Conservation (phyloP, 2,888 invertebrate genomes). For the Serrognathus titanus region DNA sequence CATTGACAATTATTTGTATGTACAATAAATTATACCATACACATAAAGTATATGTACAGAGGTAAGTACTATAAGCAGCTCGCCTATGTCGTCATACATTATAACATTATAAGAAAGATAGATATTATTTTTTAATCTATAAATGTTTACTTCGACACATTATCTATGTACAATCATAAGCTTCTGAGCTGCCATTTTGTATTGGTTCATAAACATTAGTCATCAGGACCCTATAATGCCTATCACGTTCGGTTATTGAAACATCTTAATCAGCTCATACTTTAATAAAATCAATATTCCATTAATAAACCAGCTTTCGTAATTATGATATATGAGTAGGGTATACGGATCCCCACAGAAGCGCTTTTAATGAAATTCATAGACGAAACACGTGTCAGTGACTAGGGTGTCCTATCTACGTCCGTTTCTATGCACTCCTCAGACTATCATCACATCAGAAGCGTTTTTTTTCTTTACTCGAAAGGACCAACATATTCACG, state of each 20-base stretch:
- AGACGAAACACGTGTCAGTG: conserved; percentile 4
- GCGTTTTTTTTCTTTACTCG: background rate
- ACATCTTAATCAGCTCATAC: conserved; percentile 13
- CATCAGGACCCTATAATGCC: too few relatives aligned
- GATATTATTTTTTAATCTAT: too few relatives aligned
- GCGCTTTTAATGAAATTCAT: conserved; percentile 7
- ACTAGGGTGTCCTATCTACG: background rate
- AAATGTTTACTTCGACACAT: too few relatives aligned
- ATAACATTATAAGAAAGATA: too few relatives aligned
- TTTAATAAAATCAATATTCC: conserved; percentile 28
- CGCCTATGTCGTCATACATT: too few relatives aligned
- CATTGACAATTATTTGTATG: too few relatives aligned
- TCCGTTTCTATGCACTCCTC: background rate
- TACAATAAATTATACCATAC: too few relatives aligned
- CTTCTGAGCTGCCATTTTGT: too few relatives aligned
- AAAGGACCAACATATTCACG: background rate
- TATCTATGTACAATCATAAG: too few relatives aligned
- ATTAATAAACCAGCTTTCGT: conserved; percentile 25
- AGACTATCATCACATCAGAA: background rate
- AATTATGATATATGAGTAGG: conserved; percentile 25
- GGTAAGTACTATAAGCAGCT: too few relatives aligned
- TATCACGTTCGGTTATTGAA: conserved; percentile 1
- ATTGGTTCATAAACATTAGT: too few relatives aligned
- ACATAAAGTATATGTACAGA: too few relatives aligned
- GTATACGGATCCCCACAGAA: conserved; percentile 16